These are phyloP conservation scores for Drosophila triauraria DNA, from an alignment of 1,140 invertebrate species.

Conservation along the genomic window DNA sequence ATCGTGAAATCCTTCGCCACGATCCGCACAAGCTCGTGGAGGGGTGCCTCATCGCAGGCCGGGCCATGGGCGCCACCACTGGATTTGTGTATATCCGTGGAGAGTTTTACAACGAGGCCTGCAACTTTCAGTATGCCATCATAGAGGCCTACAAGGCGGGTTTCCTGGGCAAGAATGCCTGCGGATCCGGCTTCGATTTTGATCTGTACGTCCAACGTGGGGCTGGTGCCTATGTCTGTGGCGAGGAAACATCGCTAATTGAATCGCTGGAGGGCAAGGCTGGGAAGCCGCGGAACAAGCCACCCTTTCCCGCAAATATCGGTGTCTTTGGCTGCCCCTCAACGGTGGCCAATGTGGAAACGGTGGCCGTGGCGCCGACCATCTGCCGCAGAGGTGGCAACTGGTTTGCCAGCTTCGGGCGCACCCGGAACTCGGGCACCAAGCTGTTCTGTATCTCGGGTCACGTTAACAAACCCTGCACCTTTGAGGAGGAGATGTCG, in stretches of 20 bases:
- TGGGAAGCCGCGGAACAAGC: conserved; percentile 91
- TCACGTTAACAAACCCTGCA: conserved; percentile 91
- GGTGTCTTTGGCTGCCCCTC: conserved; percentile 92
- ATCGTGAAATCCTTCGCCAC: conserved; percentile 91
- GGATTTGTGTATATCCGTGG: conserved; percentile 93
- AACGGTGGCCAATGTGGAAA: conserved; percentile 96
- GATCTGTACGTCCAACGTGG: conserved; percentile 92
- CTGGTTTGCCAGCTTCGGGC: conserved; percentile 91
- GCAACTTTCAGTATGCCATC: conserved; percentile 90
- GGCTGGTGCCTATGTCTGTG: conserved; percentile 93
- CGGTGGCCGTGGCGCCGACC: conserved; percentile 77
- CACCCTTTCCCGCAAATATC: conserved; percentile 92
- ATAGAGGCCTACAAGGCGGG: conserved; percentile 90
- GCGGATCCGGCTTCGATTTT: conserved; percentile 91
- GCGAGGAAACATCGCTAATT: conserved; percentile 93
- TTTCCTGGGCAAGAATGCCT: conserved; percentile 91
- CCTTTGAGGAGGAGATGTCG: conserved; percentile 88
- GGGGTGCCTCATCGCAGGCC: conserved; percentile 90
- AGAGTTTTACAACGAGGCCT: conserved; percentile 93
- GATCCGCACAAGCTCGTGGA: conserved; percentile 92
- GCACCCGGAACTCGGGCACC: conserved; percentile 90
- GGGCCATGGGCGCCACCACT: conserved; percentile 90
- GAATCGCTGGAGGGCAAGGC: conserved; percentile 91
- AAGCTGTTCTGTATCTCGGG: conserved; percentile 93
- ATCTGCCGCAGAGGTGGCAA: conserved; percentile 90